Evolutionary conservation across 2,888 invertebrate genomes (phyloP), one percentile per base, ranked within the genome.

Genomic region (Uloborus plumipes): DNA sequence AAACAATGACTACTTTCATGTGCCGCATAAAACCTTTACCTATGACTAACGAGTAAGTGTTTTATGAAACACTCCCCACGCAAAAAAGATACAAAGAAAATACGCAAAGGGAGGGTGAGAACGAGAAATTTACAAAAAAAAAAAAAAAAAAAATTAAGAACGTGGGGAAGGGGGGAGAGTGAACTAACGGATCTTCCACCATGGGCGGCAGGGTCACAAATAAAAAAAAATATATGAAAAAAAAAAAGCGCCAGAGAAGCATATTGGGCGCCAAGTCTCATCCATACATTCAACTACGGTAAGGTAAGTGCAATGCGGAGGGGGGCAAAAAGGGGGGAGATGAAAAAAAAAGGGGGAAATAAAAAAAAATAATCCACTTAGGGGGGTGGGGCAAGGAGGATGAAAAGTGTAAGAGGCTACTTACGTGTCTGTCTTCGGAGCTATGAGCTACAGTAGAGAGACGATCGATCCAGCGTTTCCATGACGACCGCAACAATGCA

Each of bases 391-490:
- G 64, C 61, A 72, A 65, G 58, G 47, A 84, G 80, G 84, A 80
- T 76, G 84, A 76, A 73, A 77, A 75, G 78, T 80, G 84, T 76
- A 80, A 80, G 84, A 80, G 82, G 73, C 76, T 84, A 84, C 84
- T 84, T 82, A 84, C 84, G 79, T 82, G 84, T 84, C 84, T 81
- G 81, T 84, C 84, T 78, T 84, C 84, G 61, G 84, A 84, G 74
- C 84, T 84, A 75, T 84, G 84, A 82, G 84, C 84, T 84, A 82
- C 80, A 81, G 74, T 50, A 62, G 74, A 74, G 70, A 26, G 62
- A 26, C 76, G 76, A 76, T 76, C 72, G 72, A 74, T 70, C 58
- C 71, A 31, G 18, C 61, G 82, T 82, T 82, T 53, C 76, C 82
- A 82, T 82, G 82, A 61, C 18, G 31, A 82, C 76, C 72, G 76